Conservation (phyloP, 1,140 invertebrate species). For the Magallana angulata region DNA sequence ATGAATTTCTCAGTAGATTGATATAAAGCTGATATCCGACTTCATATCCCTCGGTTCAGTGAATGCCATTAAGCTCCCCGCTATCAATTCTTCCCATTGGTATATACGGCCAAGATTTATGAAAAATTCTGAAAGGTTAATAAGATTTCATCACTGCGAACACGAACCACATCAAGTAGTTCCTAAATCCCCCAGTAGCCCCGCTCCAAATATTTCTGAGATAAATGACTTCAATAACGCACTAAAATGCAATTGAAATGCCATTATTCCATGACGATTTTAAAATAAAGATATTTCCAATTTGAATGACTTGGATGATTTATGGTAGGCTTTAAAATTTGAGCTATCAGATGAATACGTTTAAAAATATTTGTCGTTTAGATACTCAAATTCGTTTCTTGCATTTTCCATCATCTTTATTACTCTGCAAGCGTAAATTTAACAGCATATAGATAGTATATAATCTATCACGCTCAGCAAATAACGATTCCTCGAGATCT, state of each 20-base stretch:
- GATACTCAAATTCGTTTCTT: neutral
- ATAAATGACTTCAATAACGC: conserved; percentile 27
- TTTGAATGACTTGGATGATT: conserved; percentile 21
- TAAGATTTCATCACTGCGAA: conserved; percentile 12
- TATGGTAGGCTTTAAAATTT: conserved; percentile 20
- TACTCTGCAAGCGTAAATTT: neutral
- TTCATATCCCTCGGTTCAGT: neutral
- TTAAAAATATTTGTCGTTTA: neutral
- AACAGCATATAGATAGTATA: too few species aligned
- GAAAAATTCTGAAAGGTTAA: neutral
- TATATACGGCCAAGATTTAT: neutral
- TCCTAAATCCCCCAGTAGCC: conserved; percentile 17
- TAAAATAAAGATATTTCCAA: conserved; percentile 27
- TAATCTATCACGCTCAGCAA: too few species aligned
- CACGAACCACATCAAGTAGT: conserved; percentile 15
- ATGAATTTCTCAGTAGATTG: conserved; percentile 30
- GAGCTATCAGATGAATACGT: neutral
- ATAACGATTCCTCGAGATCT: too few species aligned
- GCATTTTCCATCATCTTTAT: conserved; percentile 13
- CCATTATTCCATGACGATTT: conserved; percentile 36
- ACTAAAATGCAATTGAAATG: conserved; percentile 22
- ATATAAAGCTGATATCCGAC: conserved; percentile 8
- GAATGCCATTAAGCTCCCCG: neutral
- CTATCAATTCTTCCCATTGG: conserved; percentile 13
- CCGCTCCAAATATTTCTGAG: conserved; percentile 18